Evolutionary conservation across 2,797 vertebrate species (phyloP), one percentile per base, ranked within the genome.

Genomic region (Champsocephalus gunnari): DNA sequence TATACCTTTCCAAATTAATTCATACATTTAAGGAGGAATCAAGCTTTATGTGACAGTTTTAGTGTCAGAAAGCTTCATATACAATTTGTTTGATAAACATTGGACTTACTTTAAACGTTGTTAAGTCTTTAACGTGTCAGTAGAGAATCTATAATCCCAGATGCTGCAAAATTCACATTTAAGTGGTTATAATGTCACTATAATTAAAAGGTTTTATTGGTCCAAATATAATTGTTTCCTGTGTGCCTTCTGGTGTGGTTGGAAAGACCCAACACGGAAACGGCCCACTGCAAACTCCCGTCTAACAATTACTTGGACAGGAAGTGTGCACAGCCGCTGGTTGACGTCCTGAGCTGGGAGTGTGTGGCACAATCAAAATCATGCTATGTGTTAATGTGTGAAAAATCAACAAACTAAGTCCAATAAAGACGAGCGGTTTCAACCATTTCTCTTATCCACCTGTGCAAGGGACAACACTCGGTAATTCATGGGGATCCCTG

Each of bases 401-500:
- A 41, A 78, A 69, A 80, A 69, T 41, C 17, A 59, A 73, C 21
- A 57, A n/a, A 61, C 17, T 58, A 64, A 49, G 72, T 43, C 34
- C 55, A 34, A 34, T 65, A 55, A 79, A 73, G 41, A 11, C 17
- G 21, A 38, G 53, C 13, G 49, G 60, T 61, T 73, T 41, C 48
- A 17, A 72, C 54, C 7, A 51, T 74, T 79, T 65, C 58, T 71
- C 67, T 45, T 38, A 73, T 77, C 82, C 89, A 90, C 89, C 83
- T 89, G 84, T 84, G 70, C 71, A 85, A 81, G 79, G 64, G 83
- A 77, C 89, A 91, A 75, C 79, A 77, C 68, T 75, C 66, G 75
- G 75, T 79, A 75, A 86, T 83, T 80, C 79, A 83, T 71, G 85
- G 79, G 77, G 80, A 82, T 86, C 71, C 71, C 75, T 84, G 87